Percentiles rank a stretch among this genome's conserved stretches.
phyloP scores from a whole-genome alignment of 2,888 invertebrate genomes.

The Microctonus brassicae region DNA sequence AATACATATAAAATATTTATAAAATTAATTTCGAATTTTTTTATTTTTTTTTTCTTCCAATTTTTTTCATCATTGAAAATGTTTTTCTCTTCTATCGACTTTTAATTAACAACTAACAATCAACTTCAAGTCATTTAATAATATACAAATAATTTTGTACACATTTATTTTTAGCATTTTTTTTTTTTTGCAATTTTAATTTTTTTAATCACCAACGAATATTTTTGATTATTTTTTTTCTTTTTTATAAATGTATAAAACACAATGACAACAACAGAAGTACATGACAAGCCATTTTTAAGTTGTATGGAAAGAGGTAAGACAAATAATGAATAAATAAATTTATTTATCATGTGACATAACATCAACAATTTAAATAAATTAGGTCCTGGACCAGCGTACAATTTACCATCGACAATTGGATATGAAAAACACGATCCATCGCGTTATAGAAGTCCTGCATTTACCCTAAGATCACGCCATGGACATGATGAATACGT shows the following conservation, averaged over 20 bases:
- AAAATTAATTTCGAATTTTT: conserved; percentile 32
- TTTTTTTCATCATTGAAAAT: no score
- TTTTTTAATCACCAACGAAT: no score
- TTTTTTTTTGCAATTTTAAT: conserved; percentile 26
- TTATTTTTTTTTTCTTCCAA: no score
- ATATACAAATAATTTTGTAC: conserved; percentile 36
- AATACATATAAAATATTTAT: conserved; percentile 34
- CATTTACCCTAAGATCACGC: conserved; percentile 75
- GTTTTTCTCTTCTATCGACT: background rate
- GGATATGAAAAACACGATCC: conserved; percentile 77
- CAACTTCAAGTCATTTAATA: conserved; percentile 32
- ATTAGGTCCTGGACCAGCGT: conserved; percentile 79
- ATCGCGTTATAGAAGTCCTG: conserved; percentile 75
- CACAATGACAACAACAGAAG: conserved; percentile 40
- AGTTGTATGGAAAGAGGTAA: conserved; percentile 41
- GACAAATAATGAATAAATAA: background rate
- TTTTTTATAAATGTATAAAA: conserved; percentile 22
- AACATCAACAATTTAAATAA: background rate
- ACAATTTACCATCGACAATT: conserved; percentile 75
- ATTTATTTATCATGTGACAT: background rate
- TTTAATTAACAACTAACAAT: background rate
- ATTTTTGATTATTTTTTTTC: no score
- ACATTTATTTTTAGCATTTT: conserved; percentile 23
- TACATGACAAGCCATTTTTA: conserved; percentile 20
- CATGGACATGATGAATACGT: conserved; percentile 44